Percentiles rank a stretch among this genome's conserved stretches.
Conservation (phyloP, 2,797 vertebrate species). For the Lepus townsendii region DNA sequence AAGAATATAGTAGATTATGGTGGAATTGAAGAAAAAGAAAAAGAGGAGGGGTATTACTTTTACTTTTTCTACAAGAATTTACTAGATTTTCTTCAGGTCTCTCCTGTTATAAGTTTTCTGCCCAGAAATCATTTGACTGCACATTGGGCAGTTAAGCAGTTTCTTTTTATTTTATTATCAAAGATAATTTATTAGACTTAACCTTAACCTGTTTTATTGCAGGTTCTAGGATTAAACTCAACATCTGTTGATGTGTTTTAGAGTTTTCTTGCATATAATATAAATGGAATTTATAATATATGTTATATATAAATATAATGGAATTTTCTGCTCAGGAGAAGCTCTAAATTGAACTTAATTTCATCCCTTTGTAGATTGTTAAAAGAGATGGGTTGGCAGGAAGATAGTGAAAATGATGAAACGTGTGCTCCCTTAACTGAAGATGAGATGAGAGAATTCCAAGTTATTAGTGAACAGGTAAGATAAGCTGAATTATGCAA, state of each 20-base stretch:
- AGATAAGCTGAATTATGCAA: conserved; percentile 28
- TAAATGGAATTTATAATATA: not conserved
- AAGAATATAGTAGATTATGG: not conserved
- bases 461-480: conserved; percentile 91
- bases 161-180: not conserved
- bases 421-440: conserved; percentile 91
- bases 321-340: not conserved
- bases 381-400: conserved; percentile 93
- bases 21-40: not conserved
- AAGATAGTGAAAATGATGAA: conserved; percentile 92
- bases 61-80: not conserved
- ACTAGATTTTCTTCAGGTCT: not conserved
- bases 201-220: not conserved
- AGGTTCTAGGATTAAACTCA: not conserved
- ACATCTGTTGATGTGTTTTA: not conserved
- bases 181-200: not conserved
- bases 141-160: not conserved
- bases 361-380: conserved; percentile 86
- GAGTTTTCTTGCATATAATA: not conserved
- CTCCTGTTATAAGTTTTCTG: not conserved
- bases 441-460: conserved; percentile 92
- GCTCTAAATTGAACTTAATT: conserved; percentile 1
- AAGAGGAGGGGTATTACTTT: not conserved
- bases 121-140: not conserved
- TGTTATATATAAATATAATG: no score